Base-by-base conservation (phyloP, 2,888 invertebrate species). In the Pheosia tremula region DNA sequence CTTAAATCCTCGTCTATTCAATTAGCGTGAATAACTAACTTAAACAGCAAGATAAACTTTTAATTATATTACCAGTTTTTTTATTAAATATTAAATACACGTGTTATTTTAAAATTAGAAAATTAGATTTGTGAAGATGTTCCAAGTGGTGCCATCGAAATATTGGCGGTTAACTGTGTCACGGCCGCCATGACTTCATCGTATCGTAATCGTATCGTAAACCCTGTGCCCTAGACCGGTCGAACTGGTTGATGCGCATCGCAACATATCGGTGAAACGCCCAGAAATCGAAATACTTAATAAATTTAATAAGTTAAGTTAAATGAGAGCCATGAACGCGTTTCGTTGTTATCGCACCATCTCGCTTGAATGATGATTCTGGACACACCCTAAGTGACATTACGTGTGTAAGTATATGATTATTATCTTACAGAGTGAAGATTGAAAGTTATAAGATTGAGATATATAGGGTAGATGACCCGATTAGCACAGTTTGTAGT, bases 101-200 rank as follows among this genome's bases (percentile, higher is more conserved):
- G n/a, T 10, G n/a, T 55, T 4, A 39, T 55, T 3, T 55, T 81
- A 78, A 76, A 80, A 73, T 70, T 71, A 60, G 72, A 78, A 76
- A 80, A 73, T 70, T 71, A 60, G 72, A 75, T 71, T 73, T 77
- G 75, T 24, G 74, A 77, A 70, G 73, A 67, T 69, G 68, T 43
- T 66, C 62, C 59, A 63, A 59, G 53, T 49, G 60, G 60, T 72
- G 68, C 72, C 71, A 74, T 77, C 77, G 75, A 79, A 79, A 79
- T 69, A 72, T 68, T 72, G 56, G 63, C 72, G 65, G 73, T 69
- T 62, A 83, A 74, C 75, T 77, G 66, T 83, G 89, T 78, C 89
- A 89, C 47, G 89, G 89, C 72, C 85, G 69, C n/a, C 54, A 67
- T 83, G 84, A 85, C 82, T 69, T 75, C 76, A 84, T 79, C 81